Conservation (phyloP, 2,888 invertebrate species). For the Escarpia spicata region DNA sequence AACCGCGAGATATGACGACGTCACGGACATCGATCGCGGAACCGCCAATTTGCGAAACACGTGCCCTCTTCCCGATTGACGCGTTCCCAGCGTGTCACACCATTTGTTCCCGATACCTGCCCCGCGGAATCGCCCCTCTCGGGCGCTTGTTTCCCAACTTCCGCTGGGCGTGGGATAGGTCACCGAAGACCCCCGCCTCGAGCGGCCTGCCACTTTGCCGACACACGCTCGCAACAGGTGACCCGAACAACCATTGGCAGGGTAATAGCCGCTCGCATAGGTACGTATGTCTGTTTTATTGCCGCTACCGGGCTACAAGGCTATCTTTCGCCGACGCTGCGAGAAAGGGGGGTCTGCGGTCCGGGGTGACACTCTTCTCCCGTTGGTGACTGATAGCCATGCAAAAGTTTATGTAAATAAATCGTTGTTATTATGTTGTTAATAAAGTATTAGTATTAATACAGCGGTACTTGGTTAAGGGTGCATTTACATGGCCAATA, state of each 20-base stretch:
- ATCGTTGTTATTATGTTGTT: too few species aligned
- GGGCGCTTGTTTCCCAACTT: background rate
- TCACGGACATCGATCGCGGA: background rate
- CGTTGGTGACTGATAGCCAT: background rate
- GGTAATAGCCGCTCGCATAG: background rate
- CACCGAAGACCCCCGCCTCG: background rate
- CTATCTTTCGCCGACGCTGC: background rate
- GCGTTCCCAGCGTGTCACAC: background rate
- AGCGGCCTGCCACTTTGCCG: background rate
- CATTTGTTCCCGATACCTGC: slow-evolving; percentile 5
- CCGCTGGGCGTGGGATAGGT: slow-evolving; percentile 16
- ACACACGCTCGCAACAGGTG: background rate
- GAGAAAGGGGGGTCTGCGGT: background rate
- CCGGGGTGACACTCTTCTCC: background rate
- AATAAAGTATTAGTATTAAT: too few species aligned
- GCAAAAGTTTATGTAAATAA: too few species aligned
- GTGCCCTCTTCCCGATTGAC: background rate
- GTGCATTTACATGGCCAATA: too few species aligned
- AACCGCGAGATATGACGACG: too few species aligned
- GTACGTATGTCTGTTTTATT: slow-evolving; percentile 13
- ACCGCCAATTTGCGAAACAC: background rate
- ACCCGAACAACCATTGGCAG: background rate
- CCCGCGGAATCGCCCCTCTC: background rate
- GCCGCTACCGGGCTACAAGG: background rate
- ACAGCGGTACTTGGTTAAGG: too few species aligned